Percentiles rank a stretch among this genome's conserved stretches.
Evolutionary conservation across 2,888 invertebrate genomes (phyloP).

Genomic region (Ophion ellenae): DNA sequence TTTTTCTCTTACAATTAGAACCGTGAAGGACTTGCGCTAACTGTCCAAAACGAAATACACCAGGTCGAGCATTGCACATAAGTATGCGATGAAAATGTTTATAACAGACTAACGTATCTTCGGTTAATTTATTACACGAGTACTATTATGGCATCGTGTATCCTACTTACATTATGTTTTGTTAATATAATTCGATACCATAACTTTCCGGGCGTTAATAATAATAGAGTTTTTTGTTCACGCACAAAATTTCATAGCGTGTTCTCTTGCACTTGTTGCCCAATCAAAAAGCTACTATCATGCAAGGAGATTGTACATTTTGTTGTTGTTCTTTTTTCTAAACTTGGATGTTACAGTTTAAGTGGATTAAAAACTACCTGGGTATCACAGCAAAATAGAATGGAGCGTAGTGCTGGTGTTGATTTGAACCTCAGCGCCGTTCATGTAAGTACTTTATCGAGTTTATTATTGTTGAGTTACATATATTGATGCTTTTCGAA

Average conservation of each 20-base stretch:
- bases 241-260: background rate
- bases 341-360: background rate
- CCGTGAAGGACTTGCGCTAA: too few relatives aligned
- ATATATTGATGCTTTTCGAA: background rate
- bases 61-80: background rate
- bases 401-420: background rate
- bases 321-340: background rate
- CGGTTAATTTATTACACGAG: background rate
- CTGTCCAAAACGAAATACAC: background rate
- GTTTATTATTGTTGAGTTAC: background rate
- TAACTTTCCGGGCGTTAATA: background rate
- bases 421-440: background rate
- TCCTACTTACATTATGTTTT: background rate
- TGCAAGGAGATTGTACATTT: background rate
- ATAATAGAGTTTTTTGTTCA: background rate
- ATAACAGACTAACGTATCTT: background rate
- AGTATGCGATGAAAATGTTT: background rate
- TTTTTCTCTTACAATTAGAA: background rate
- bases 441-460: background rate
- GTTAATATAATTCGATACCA: background rate
- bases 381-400: background rate
- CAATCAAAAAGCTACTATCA: background rate
- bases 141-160: background rate
- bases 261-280: background rate
- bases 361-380: background rate